phyloP scores from a whole-genome alignment of 2,888 invertebrate genomes.

The Melitaea athalia region DNA sequence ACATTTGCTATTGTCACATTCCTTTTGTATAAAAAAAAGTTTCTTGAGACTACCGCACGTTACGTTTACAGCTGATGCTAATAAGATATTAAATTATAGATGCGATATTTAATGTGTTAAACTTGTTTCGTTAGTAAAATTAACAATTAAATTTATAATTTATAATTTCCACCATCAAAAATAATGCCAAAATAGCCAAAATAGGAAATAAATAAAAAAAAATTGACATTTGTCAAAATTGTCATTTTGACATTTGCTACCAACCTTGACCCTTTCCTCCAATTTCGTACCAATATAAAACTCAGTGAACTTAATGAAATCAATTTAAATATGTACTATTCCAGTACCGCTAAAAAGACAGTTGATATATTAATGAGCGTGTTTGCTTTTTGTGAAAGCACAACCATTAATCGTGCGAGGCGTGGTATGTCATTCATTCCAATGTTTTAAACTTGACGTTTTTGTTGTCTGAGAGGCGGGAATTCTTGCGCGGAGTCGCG shows the following conservation, averaged over 20 bases:
- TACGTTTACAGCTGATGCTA: not conserved
- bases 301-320: constrained; percentile 36
- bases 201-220: not conserved
- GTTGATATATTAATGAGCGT: constrained; percentile 81
- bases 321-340: constrained; percentile 56
- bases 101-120: too few species aligned
- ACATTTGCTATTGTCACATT: constrained; percentile 55
- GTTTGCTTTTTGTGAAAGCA: constrained; percentile 77
- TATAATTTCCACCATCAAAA: not conserved
- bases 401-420: constrained; percentile 79
- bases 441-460: constrained; percentile 80
- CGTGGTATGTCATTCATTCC: constrained; percentile 82
- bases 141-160: too few species aligned
- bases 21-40: constrained; percentile 10
- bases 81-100: not conserved
- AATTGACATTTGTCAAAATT: too few species aligned
- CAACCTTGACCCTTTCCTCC: not conserved
- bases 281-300: constrained; percentile 20
- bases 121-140: too few species aligned
- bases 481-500: constrained; percentile 55
- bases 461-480: constrained; percentile 68
- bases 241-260: not conserved
- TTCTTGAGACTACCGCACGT: not conserved
- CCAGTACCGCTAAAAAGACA: constrained; percentile 74
- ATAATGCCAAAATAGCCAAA: too few species aligned